Evolutionary conservation across 2,888 invertebrate species (phyloP), one percentile per base, ranked within the genome.

Genomic region (Tipula confusa): DNA sequence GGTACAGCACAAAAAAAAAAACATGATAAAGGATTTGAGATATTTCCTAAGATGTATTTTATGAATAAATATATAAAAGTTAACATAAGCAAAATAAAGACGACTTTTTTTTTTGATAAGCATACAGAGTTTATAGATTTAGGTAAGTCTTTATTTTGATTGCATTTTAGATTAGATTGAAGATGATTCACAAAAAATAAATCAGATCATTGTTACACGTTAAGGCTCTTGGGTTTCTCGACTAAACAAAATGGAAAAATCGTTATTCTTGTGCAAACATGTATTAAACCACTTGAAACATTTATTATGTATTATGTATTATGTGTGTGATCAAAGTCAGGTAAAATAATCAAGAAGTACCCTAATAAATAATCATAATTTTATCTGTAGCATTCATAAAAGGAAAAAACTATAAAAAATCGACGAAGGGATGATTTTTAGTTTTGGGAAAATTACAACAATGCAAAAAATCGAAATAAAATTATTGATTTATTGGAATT

Each of bases 11-110:
- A n/a, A n/a, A n/a, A n/a, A 64, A 13, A 29, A 82, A n/a, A 33
- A 82, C 82, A 82, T 82, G 82, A n/a, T 33, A 82, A 82, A 82
- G 82, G 64, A 64, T 64, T 64, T 64, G 18, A 64, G 64, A 64
- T 64, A 64, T 64, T 64, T 64, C 24, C 64, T 64, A 64, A 64
- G 64, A 64, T 64, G 43, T 43, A 43, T 43, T 43, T 43, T 43
- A 43, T 43, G 64, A 64, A 64, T n/a, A n/a, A n/a, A n/a, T 24
- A 64, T 64, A 48, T 48, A 43, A 7, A 43, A 43, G 43, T 36
- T 36, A 5, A 43, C 43, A 43, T n/a, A 43, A 13, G n/a, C n/a
- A n/a, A 18, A n/a, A 24, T 48, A 64, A 9, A 24, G 18, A 64
- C n/a, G 64, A 24, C 64, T 18, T 64, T 64, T 64, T 18, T 24